Evolutionary conservation across 1,140 invertebrate species (phyloP), one percentile per base, ranked within the genome.

Genomic region (Drosophila repletoides): DNA sequence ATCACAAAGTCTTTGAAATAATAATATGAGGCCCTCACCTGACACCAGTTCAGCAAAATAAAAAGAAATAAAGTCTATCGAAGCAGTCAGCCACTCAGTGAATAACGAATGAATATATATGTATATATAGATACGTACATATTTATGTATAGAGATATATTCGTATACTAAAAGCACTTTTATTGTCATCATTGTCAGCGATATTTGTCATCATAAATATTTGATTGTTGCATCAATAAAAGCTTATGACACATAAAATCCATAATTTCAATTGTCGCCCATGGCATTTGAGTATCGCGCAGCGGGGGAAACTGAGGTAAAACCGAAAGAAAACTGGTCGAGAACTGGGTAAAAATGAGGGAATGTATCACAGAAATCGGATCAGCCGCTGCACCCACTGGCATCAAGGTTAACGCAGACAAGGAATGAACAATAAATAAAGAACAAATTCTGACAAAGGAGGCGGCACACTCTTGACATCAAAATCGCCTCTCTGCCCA

Each of bases 211-310:
- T 87, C 80, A 84, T 84, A 84, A 84, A 84, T 84, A 84, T 84
- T 84, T 84, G 80, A 84, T 84, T 84, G 80, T 86, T 84, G 80
- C 81, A 86, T 86, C 81, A 86, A 84, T 86, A 86, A 84, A 84
- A 84, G 80, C 80, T 84, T 84, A 84, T 84, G 80, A 84, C 80
- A 84, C 80, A 84, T 84, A 84, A 84, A 84, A 87, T 84, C 80
- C 80, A 84, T 84, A 84, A 84, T 84, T 87, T 84, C 80, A 84
- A 84, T 84, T 84, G 81, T 80, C 69, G 61, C 75, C 67, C 71
- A 64, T 24, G 63, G 77, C 69, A 28, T 46, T 19, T 19, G 46
- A 19, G 29, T 4, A 26, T 29, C 17, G 15, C 29, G 24, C 12
- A 53, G 29, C 31, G 12, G 0, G 19, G 2, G 26, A 0, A 34